Evolutionary conservation across 2,797 vertebrate species (phyloP).

Genomic region (Eulemur albifrons): DNA sequence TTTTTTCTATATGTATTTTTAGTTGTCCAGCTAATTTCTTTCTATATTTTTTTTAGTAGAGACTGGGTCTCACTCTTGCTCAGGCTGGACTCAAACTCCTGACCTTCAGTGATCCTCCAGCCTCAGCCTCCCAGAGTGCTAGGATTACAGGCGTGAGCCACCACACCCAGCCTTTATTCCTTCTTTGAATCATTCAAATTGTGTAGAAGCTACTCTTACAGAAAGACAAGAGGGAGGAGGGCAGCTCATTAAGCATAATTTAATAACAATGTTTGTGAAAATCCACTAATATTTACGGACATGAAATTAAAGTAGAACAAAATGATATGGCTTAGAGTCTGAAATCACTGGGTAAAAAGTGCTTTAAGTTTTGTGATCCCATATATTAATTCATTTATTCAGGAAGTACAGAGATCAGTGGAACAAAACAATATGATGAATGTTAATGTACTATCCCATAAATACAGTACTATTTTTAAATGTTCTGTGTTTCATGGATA

Average conservation of each 20-base stretch:
- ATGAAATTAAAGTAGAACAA: not conserved
- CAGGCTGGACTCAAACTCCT: too few species aligned
- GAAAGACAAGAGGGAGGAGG: not conserved
- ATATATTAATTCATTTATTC: not conserved
- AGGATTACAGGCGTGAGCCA: too few species aligned
- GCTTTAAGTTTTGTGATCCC: conserved; percentile 3
- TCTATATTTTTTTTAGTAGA: too few species aligned
- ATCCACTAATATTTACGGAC: not conserved
- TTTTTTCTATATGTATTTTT: too few species aligned
- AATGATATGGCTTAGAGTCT: not conserved
- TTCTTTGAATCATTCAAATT: not conserved
- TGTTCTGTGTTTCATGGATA: not conserved
- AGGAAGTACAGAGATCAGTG: not conserved
- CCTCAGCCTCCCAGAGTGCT: too few species aligned
- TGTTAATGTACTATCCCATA: not conserved
- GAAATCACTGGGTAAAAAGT: not conserved
- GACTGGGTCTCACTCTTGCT: too few species aligned
- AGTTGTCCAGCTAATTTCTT: too few species aligned
- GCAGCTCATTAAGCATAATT: not conserved
- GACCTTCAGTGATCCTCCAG: too few species aligned
- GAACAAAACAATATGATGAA: conserved; percentile 10
- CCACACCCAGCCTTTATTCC: not conserved
- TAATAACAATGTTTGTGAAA: conserved; percentile 36
- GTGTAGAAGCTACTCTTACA: conserved; percentile 8
- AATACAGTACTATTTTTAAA: conserved; percentile 17